A percentile compares a stretch with the other conserved stretches of the same genome.
Conservation (phyloP, 2,113 vertebrate genomes). For the Pseudorectes ferrugineus region DNA sequence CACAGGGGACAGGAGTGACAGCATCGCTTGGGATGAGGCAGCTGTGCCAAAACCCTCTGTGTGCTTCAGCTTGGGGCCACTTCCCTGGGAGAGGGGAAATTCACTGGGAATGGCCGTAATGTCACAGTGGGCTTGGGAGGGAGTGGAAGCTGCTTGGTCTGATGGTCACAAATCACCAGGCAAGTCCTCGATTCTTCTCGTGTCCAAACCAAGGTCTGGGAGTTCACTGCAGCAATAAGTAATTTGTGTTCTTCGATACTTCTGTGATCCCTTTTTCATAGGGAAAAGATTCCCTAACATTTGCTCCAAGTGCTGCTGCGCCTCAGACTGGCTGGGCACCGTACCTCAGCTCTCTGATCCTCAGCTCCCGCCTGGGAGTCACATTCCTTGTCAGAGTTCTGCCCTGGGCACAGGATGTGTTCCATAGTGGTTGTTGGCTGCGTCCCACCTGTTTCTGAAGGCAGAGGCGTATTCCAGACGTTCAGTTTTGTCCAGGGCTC, state of each 20-base stretch:
- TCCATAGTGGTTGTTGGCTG: rapidly evolving
- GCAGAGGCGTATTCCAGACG: rapidly evolving
- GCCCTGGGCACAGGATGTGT: background rate
- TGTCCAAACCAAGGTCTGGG: background rate
- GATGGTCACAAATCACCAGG: background rate
- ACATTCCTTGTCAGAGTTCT: background rate
- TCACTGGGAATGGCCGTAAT: background rate
- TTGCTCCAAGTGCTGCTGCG: background rate
- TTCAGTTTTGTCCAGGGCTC: rapidly evolving
- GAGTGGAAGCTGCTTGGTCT: rapidly evolving
- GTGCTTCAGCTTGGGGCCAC: background rate
- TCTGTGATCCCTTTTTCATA: background rate
- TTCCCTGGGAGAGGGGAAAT: background rate
- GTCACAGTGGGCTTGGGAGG: background rate
- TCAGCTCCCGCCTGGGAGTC: background rate
- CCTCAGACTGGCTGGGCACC: background rate
- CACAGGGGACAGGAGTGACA: background rate
- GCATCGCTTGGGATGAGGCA: background rate
- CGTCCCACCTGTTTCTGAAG: background rate
- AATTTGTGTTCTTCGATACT: rapidly evolving
- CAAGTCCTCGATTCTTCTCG: background rate
- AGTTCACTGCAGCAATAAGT: background rate
- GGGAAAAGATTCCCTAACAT: background rate
- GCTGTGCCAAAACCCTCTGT: background rate
- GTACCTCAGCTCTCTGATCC: background rate